These are phyloP conservation scores for Epinotia brunnichana DNA, from an alignment of 2,888 invertebrate genomes.

Conservation along the genomic window DNA sequence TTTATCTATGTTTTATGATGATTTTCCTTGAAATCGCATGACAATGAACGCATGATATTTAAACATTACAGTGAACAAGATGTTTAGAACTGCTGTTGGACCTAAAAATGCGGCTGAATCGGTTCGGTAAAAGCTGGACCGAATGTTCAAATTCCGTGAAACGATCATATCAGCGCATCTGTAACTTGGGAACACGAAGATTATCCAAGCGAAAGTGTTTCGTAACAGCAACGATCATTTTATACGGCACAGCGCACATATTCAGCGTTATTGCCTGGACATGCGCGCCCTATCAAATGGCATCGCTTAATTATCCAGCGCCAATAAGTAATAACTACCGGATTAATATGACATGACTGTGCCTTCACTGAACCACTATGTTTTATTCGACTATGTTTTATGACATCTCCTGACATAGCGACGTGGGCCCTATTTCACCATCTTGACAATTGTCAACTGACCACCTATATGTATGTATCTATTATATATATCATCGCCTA, in stretches of 20 bases:
- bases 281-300: constrained; percentile 1
- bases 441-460: too few species aligned
- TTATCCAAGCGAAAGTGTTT: constrained; percentile 4
- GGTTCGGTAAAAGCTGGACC: too few species aligned
- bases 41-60: too few species aligned
- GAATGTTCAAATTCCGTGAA: too few species aligned
- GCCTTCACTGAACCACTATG: neutral
- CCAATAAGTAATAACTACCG: constrained; percentile 1
- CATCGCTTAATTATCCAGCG: constrained; percentile 3
- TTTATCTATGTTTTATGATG: too few species aligned
- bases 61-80: too few species aligned
- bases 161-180: neutral
- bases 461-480: too few species aligned
- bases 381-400: neutral
- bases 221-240: neutral
- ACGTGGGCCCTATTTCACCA: too few species aligned
- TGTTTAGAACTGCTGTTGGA: too few species aligned
- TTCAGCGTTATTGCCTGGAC: neutral
- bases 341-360: neutral
- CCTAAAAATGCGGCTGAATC: too few species aligned
- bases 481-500: too few species aligned
- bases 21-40: too few species aligned
- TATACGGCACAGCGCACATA: neutral
- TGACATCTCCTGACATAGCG: neutral
- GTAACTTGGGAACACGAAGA: neutral